phyloP scores from a whole-genome alignment of 2,888 invertebrate genomes.

The Poecilus cupreus region DNA sequence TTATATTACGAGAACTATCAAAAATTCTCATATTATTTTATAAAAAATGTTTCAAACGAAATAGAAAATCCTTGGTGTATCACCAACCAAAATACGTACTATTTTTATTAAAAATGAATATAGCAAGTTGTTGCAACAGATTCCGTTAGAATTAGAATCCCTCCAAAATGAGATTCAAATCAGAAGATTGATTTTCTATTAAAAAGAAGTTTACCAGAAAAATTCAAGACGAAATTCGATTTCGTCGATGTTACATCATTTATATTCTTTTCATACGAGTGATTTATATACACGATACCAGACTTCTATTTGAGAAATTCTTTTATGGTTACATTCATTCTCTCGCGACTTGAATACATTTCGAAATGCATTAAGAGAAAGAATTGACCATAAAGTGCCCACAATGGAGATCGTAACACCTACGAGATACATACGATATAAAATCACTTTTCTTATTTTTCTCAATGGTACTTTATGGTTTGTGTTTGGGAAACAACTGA shows the following conservation, averaged over 20 bases:
- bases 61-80: no score
- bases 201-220: background rate
- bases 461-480: background rate
- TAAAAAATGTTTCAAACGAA: no score
- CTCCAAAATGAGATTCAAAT: background rate
- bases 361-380: conserved; percentile 13
- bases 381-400: conserved; percentile 3
- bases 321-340: background rate
- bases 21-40: no score
- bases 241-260: background rate
- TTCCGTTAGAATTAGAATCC: no score
- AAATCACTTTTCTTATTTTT: conserved; percentile 27
- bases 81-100: no score
- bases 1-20: no score
- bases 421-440: background rate
- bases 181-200: background rate
- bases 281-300: background rate
- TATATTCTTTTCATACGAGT: background rate
- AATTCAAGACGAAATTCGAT: background rate
- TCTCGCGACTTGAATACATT: background rate
- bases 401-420: conserved; percentile 1
- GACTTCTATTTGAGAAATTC: background rate
- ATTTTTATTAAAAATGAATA: no score
- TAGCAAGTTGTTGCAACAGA: no score
- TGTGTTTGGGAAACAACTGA: background rate